Base-by-base conservation (phyloP, 2,888 invertebrate species). In the Chironomus riparius region DNA sequence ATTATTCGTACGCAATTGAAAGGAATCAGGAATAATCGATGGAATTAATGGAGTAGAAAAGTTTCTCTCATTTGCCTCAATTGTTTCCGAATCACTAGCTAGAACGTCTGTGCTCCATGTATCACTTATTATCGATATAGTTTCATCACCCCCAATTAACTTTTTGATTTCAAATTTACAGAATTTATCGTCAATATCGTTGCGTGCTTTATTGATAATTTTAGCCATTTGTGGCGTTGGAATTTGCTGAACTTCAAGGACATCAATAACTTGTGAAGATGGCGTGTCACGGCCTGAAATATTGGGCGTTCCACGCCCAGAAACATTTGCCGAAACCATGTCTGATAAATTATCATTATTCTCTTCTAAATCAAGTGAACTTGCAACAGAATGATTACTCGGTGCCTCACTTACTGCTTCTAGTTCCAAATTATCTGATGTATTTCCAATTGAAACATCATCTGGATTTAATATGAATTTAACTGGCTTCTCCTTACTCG, bases 21-120 rank as follows among this genome's bases (percentile, higher is more conserved):
- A 85, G 76, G 84, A 84, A 77, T 84, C 84, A 0, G 85, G 85
- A 24, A 86, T 79, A 13, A 85, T 82, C 1, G 85, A 82, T 1
- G 85, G 84, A 78, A 85, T 84, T 0, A 85, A 79, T 0, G 85
- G 85, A 0, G 85, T 84, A 10, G 85, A 83, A 77, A 85, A 84
- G 77, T 83, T 85, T 68, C 90, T 87, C 79, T 91, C 91, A 24
- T 88, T 88, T 78, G 91, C 91, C 78, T 96, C 97, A 65, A 95
- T 89, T 18, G 93, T 93, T 85, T 98, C 98, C 12, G 95, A 96
- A 84, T 98, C 98, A 76, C 96, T 97, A 0, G 97, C 97, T 76
- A 98, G 85, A 69, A 98, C 98, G 84, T 98, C 98, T 0, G 98
- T 98, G 79, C 97, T 97, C 98, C 98, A 98, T 0, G 97, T 97